A percentile compares a stretch with the other conserved stretches of the same genome.
Evolutionary conservation across 2,113 vertebrate genomes (phyloP).

Genomic region (Gavialis gangeticus): DNA sequence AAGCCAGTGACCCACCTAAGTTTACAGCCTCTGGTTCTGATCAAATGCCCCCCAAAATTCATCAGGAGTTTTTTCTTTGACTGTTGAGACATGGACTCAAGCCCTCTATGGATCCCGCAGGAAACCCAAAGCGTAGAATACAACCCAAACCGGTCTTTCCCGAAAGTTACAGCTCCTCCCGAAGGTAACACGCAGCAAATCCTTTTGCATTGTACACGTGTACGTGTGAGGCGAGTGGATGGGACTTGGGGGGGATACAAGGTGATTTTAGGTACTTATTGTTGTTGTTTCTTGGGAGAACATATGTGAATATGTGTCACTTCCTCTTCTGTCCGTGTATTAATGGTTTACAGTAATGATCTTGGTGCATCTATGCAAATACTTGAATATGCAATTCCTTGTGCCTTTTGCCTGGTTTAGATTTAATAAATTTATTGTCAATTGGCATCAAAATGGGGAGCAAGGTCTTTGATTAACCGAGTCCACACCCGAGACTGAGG

Average conservation of each 20-base stretch:
- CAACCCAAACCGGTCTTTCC: background rate
- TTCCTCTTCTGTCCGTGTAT: constrained; percentile 55
- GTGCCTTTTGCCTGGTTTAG: constrained; percentile 81
- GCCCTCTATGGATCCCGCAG: background rate
- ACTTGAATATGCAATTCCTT: constrained; percentile 81
- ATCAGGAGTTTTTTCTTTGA: background rate
- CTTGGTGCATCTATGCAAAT: constrained; percentile 83
- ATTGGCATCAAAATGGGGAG: constrained; percentile 48
- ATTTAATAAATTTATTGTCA: constrained; percentile 77
- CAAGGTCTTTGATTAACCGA: background rate
- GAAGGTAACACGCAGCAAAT: background rate
- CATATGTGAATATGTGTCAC: constrained; percentile 26
- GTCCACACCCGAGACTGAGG: background rate
- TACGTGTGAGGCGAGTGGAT: background rate
- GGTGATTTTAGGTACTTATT: constrained; percentile 33
- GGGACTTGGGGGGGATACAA: constrained; percentile 37
- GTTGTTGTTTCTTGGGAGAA: constrained; percentile 54
- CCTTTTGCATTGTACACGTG: background rate
- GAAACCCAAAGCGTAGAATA: background rate
- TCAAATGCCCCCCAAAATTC: background rate
- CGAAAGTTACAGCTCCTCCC: constrained; percentile 8
- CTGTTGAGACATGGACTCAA: background rate
- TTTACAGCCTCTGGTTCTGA: background rate
- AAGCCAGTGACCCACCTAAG: background rate
- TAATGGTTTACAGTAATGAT: constrained; percentile 81